Evolutionary conservation across 2,113 vertebrate genomes (phyloP).

Genomic region (Raja brachyura): DNA sequence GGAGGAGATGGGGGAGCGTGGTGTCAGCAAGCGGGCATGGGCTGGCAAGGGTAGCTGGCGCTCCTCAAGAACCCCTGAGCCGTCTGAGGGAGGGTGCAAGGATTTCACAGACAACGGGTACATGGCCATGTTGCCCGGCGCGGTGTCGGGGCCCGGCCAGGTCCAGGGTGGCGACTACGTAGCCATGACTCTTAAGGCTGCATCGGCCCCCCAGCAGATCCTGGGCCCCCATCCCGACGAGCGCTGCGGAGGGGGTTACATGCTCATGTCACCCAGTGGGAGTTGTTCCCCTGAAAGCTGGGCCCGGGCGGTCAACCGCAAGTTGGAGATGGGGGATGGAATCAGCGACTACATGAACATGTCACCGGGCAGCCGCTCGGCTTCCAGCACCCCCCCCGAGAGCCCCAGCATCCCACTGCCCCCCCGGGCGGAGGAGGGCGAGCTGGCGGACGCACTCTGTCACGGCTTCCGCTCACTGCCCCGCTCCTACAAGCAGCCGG

Average conservation of each 20-base stretch:
- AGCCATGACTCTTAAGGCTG: constrained; percentile 64
- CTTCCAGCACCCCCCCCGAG: constrained; percentile 57
- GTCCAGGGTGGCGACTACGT: constrained; percentile 61
- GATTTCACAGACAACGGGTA: constrained; percentile 58
- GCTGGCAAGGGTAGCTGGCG: constrained; percentile 57
- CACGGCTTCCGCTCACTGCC: constrained; percentile 59
- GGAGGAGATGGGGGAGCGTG: constrained; percentile 51
- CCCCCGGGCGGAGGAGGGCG: constrained; percentile 49
- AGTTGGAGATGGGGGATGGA: constrained; percentile 48
- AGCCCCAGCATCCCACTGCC: constrained; percentile 38
- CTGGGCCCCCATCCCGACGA: constrained; percentile 37
- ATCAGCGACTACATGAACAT: constrained; percentile 72
- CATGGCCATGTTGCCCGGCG: constrained; percentile 67
- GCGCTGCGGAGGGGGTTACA: constrained; percentile 58
- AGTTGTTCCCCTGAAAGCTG: constrained; percentile 67
- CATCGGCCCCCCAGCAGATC: constrained; percentile 63
- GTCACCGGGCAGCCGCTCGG: constrained; percentile 62
- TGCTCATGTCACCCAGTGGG: constrained; percentile 67
- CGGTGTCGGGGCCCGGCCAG: constrained; percentile 44
- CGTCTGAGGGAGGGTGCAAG: neutral
- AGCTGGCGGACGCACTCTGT: constrained; percentile 57
- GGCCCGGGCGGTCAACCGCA: constrained; percentile 45
- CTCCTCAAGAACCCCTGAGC: constrained; percentile 47
- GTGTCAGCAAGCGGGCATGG: constrained; percentile 56
- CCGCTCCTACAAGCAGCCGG: constrained; percentile 59